Evolutionary conservation across 2,888 invertebrate genomes (phyloP), one percentile per base, ranked within the genome.

Genomic region (Drosophila anceps): DNA sequence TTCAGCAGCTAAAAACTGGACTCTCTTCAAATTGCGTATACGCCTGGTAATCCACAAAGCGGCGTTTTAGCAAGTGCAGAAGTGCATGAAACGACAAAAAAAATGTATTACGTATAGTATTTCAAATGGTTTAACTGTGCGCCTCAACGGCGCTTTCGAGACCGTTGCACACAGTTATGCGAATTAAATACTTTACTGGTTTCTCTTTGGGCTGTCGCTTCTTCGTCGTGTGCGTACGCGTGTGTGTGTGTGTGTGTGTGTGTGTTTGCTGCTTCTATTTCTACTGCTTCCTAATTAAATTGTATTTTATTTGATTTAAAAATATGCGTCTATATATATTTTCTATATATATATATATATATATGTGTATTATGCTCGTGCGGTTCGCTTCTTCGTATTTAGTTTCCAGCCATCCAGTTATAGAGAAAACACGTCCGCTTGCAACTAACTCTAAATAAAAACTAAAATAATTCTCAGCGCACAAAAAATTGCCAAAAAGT

Each of bases 361-460:
- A 35, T 55, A 41, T 73, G 58, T 72, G 67, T 73, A 31, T 48
- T 76, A 55, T 79, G 76, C 79, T 78, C 78, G 67, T 73, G 77
- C 77, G 81, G 77, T 76, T 76, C 74, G 81, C 76, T 82, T 82
- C 62, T 82, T 76, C 81, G 75, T 78, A 73, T 74, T 82, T 81
- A 82, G 81, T 85, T 90, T 92, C 92, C 92, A 92, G 92, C 93
- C 92, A 92, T 92, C 92, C 92, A 92, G 92, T 91, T 84, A 54
- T 84, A 54, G 75, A 76, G 63, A 80, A 90, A 85, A 88, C 90
- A 91, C 92, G 91, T 92, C 92, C 90, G 91, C 91, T 91, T 88
- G 89, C 88, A 83, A 88, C 90, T 92, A 92, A 84, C 90, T 92
- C 92, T 92, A 90, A 90, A 91, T 91, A 84, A 87, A 91, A 92